phyloP scores from a whole-genome alignment of 2,888 invertebrate genomes.

The Nemotelus pantherinus region DNA sequence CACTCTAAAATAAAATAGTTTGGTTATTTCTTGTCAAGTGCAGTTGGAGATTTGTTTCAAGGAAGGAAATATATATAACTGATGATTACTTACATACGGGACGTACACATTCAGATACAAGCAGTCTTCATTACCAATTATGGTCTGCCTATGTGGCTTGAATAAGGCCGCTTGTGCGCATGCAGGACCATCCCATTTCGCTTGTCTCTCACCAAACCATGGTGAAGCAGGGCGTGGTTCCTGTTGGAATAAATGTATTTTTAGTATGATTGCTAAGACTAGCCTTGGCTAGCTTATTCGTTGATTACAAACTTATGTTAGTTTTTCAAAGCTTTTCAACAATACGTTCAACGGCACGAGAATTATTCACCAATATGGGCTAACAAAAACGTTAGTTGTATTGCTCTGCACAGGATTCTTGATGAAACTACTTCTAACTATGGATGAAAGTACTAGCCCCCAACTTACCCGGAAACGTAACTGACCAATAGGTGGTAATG shows the following conservation, averaged over 20 bases:
- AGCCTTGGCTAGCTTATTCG: neutral
- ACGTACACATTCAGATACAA: conserved; percentile 71
- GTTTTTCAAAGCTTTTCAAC: neutral
- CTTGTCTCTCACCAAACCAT: conserved; percentile 71
- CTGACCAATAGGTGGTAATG: conserved; percentile 14
- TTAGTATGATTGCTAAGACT: neutral
- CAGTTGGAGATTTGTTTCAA: neutral
- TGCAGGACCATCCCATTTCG: conserved; percentile 70
- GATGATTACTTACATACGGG: conserved; percentile 49
- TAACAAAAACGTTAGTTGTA: too few species aligned
- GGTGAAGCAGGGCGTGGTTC: conserved; percentile 69
- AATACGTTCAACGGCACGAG: neutral
- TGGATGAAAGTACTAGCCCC: too few species aligned
- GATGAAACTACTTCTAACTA: too few species aligned
- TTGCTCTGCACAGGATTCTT: too few species aligned
- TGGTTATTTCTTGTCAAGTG: neutral
- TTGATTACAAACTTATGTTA: neutral
- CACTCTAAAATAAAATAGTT: too few species aligned
- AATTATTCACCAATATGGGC: too few species aligned
- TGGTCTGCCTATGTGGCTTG: conserved; percentile 68
- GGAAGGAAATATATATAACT: neutral
- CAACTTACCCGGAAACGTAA: conserved; percentile 9
- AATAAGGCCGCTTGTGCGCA: conserved; percentile 73
- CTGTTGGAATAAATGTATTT: conserved; percentile 59
- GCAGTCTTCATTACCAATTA: conserved; percentile 76